A percentile compares a stretch with the other conserved stretches of the same genome.
Evolutionary conservation across 2,888 invertebrate genomes (phyloP).

Genomic region (Cephus rjabovi): DNA sequence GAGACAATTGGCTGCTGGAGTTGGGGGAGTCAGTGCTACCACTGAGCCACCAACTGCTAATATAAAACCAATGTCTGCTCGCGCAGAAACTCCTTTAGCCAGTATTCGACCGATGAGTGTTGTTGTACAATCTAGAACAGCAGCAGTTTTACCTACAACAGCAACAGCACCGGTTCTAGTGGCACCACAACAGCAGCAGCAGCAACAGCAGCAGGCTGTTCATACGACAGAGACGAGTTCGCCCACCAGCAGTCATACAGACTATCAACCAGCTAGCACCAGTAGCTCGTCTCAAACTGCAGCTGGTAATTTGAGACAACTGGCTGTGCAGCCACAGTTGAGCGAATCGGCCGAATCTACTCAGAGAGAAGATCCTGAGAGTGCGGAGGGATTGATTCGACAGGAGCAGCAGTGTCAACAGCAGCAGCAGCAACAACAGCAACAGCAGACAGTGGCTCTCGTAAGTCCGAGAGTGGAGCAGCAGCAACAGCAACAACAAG

Average conservation of each 20-base stretch:
- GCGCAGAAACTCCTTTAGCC: constrained; percentile 87
- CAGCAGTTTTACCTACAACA: constrained; percentile 84
- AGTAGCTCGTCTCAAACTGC: constrained; percentile 71
- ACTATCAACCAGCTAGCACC: constrained; percentile 88
- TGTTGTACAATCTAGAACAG: constrained; percentile 76
- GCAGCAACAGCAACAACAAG: constrained; percentile 51
- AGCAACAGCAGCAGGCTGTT: constrained; percentile 70
- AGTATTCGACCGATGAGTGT: constrained; percentile 91
- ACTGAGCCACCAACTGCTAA: constrained; percentile 86
- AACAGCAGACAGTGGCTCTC: constrained; percentile 60
- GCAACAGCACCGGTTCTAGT: constrained; percentile 67
- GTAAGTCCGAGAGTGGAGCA: constrained; percentile 61
- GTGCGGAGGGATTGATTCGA: constrained; percentile 56
- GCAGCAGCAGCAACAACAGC: constrained; percentile 44
- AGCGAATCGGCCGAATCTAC: constrained; percentile 69
- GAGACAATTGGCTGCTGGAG: constrained; percentile 77
- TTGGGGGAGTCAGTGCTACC: constrained; percentile 69
- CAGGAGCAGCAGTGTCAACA: constrained; percentile 46
- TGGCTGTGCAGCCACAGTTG: constrained; percentile 74
- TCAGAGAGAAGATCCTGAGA: constrained; percentile 70
- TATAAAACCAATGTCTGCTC: constrained; percentile 93
- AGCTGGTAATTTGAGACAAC: constrained; percentile 72
- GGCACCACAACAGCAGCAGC: constrained; percentile 64
- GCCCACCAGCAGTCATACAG: constrained; percentile 81
- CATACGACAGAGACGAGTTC: constrained; percentile 71